These are phyloP conservation scores for Rhopalosiphum maidis DNA, from an alignment of 1,140 invertebrate genomes.

Conservation along the genomic window DNA sequence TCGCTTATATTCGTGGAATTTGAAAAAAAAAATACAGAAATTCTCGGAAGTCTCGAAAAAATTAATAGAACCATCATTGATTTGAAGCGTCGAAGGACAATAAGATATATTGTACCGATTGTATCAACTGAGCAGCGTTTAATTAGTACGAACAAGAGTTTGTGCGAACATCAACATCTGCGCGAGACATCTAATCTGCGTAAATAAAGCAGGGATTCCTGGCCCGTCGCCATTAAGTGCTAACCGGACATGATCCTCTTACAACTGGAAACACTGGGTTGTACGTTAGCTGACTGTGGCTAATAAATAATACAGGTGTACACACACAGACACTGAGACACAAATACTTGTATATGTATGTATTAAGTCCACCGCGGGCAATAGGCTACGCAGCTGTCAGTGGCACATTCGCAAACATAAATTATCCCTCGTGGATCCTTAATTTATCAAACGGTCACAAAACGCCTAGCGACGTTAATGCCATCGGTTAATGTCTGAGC, in stretches of 20 bases:
- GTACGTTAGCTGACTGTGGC: background rate
- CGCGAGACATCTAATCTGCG: conserved; percentile 47
- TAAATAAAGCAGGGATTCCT: conserved; percentile 54
- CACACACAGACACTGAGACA: background rate
- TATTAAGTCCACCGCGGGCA: conserved; percentile 35
- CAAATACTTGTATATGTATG: background rate
- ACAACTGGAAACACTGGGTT: conserved; percentile 42
- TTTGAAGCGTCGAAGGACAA: background rate
- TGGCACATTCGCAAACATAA: conserved; percentile 54
- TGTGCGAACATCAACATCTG: conserved; percentile 48
- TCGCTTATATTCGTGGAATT: background rate
- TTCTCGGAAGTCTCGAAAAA: background rate
- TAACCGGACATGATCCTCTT: conserved; percentile 57
- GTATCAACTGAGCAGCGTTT: conserved; percentile 33
- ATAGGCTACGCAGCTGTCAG: conserved; percentile 50
- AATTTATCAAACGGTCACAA: conserved; percentile 56
- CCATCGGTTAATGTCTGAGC: conserved; percentile 49
- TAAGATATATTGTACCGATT: background rate
- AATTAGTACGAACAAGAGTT: conserved; percentile 49
- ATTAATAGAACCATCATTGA: background rate
- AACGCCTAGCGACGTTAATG: conserved; percentile 43
- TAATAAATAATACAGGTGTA: conserved; percentile 56
- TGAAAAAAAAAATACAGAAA: background rate
- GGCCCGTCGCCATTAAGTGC: conserved; percentile 54
- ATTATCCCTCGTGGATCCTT: conserved; percentile 49